These are phyloP conservation scores for Aspidiotus rigidus DNA, from an alignment of 2,888 invertebrate species.

Conservation along the genomic window DNA sequence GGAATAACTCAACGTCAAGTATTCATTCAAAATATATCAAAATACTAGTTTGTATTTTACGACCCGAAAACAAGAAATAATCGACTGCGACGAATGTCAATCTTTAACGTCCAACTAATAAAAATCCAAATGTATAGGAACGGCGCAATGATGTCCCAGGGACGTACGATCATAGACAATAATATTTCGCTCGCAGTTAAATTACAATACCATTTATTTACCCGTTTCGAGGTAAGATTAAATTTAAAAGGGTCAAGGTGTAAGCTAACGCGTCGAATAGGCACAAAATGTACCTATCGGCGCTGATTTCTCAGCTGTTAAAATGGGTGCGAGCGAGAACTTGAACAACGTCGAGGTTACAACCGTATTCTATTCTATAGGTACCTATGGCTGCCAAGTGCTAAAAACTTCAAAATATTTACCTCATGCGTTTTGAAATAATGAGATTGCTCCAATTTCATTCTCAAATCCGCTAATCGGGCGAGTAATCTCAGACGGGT, in stretches of 20 bases:
- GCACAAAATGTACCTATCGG: no score
- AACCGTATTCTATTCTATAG: not conserved
- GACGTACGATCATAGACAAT: not conserved
- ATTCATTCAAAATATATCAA: constrained; percentile 10
- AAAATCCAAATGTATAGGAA: no score
- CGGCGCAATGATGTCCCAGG: not conserved
- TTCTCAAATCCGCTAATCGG: constrained; percentile 66
- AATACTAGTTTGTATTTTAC: no score
- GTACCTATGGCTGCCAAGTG: not conserved
- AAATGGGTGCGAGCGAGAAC: not conserved
- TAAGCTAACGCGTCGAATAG: no score
- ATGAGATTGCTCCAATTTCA: constrained; percentile 68
- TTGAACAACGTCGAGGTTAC: not conserved
- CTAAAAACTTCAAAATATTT: constrained; percentile 35
- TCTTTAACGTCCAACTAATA: no score
- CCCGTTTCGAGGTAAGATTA: no score
- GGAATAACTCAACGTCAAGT: no score
- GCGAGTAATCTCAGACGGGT: constrained; percentile 59
- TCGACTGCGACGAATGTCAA: no score
- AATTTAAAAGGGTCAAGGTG: no score
- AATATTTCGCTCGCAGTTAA: not conserved
- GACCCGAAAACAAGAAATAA: no score
- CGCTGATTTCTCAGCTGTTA: no score
- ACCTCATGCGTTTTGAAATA: constrained; percentile 82
- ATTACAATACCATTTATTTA: not conserved